Conservation (phyloP, 2,113 vertebrate genomes). For the Camelus dromedarius region DNA sequence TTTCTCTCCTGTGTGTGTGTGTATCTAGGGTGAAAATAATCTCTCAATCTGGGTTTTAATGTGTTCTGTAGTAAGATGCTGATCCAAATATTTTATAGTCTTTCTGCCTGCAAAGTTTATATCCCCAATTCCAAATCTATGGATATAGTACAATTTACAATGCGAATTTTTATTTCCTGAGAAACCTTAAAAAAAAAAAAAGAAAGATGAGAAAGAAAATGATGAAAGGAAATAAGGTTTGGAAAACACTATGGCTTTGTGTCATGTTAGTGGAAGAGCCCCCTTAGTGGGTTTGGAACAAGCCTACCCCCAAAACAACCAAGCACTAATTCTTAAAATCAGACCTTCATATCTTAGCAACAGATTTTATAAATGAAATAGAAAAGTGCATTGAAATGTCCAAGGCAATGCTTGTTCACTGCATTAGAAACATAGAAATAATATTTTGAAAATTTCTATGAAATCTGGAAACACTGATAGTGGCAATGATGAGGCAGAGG, state of each 20-base stretch:
- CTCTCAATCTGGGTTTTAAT: neutral
- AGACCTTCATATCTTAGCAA: neutral
- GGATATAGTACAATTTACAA: neutral
- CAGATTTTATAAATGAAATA: neutral
- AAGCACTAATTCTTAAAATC: slow-evolving; percentile 19
- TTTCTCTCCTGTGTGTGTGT: neutral
- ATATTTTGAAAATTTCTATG: slow-evolving; percentile 6
- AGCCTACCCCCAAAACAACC: neutral
- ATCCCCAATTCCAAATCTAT: neutral
- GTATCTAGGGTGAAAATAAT: neutral
- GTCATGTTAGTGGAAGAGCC: neutral
- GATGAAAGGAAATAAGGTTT: neutral
- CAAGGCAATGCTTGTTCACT: neutral
- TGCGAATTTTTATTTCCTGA: neutral
- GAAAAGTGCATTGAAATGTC: neutral
- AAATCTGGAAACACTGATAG: neutral
- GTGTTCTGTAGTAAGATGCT: neutral
- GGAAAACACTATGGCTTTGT: neutral
- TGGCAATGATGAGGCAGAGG: neutral
- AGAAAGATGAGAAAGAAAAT: slow-evolving; percentile 37
- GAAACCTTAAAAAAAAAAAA: neutral
- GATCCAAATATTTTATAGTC: slow-evolving; percentile 10
- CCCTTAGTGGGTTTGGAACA: neutral
- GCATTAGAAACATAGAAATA: neutral
- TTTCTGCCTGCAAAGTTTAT: neutral